Evolutionary conservation across 2,797 vertebrate genomes (phyloP).

Genomic region (Ctenosaura bakeri): DNA sequence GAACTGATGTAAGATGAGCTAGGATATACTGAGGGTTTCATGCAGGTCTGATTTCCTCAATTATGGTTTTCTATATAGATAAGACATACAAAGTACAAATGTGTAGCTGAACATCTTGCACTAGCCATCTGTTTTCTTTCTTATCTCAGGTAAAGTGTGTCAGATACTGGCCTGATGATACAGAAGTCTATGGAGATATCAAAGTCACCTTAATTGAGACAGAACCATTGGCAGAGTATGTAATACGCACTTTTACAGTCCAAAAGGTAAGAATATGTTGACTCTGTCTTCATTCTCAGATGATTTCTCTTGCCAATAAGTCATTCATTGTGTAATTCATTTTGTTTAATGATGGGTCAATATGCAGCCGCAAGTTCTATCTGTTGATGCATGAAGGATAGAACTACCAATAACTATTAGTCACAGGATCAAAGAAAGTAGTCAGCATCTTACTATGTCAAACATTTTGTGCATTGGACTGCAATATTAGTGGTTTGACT

Average conservation of each 20-base stretch:
- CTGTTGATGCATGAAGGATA: background rate
- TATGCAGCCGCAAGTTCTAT: background rate
- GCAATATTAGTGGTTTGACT: no score
- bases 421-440: background rate
- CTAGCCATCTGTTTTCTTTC: background rate
- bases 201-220: constrained; percentile 97
- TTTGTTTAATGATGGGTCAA: background rate
- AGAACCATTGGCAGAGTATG: constrained; percentile 94
- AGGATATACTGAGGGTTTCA: background rate
- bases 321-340: background rate
- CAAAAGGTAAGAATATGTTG: constrained; percentile 89
- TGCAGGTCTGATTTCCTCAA: background rate
- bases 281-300: background rate
- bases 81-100: constrained; percentile 13
- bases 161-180: constrained; percentile 97
- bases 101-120: constrained; percentile 38
- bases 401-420: background rate
- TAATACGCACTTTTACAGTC: constrained; percentile 96
- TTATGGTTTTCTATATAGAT: background rate
- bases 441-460: background rate
- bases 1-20: background rate
- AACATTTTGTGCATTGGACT: no score
- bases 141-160: constrained; percentile 92
- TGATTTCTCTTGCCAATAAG: background rate
- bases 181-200: constrained; percentile 94